Evolutionary conservation across 2,113 vertebrate species (phyloP), one percentile per base, ranked within the genome.

Genomic region (Tautogolabrus adspersus): DNA sequence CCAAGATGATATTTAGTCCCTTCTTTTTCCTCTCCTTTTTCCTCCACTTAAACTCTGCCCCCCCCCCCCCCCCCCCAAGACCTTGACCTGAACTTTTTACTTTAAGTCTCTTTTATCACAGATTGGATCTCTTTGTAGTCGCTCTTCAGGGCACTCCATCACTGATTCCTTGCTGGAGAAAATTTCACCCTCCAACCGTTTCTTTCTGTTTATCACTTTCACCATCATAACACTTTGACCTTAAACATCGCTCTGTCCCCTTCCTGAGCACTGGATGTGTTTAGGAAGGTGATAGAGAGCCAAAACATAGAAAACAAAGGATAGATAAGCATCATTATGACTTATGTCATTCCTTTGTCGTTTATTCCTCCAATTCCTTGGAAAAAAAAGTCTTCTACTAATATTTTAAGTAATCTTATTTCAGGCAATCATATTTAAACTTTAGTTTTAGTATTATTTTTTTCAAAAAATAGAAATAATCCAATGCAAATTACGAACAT

Each of bases 81-180:
- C 71, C 79, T 26, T 13, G 51, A 73, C 68, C 42, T 83, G 65
- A 77, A 83, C 76, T 60, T 73, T 62, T 44, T 77, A 34, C 34
- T 61, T 56, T 13, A 22, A 61, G 23, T 62, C 19, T 64, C 59
- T 62, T 80, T 83, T 54, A 80, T 80, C 80, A 80, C 26, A 70
- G 37, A 80, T 70, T 74, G 68, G 59, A 80, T 74, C 65, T 72
- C 66, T 76, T 30, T 71, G 65, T 23, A 57, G 34, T 76, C 73
- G 26, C 23, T 83, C 59, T 67, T 38, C 46, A 69, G 62, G 46
- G 15, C 49, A 71, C 66, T 79, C 52, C 49, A 72, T 79, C 72
- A 79, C 49, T 42, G 30, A 46, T 55, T 44, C 6, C 18, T 11
- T 47, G 66, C 57, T 67, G 37, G 51, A 81, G 47, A 57, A 57